Base-by-base conservation (phyloP, 2,113 vertebrate genomes). In the Greenwoodochromis staneri region DNA sequence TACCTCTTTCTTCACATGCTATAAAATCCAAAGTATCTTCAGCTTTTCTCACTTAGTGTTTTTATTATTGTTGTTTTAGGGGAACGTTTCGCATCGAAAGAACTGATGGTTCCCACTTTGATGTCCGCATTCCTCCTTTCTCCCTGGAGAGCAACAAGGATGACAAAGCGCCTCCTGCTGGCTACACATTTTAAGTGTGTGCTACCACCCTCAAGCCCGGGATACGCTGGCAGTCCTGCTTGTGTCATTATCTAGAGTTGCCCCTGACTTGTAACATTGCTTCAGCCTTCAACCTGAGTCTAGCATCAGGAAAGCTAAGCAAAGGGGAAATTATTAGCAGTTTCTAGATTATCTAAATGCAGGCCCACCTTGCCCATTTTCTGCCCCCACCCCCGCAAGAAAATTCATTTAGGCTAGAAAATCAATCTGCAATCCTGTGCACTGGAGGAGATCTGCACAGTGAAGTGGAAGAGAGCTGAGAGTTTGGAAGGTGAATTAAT, bases 81-180 rank as follows among this genome's bases (percentile, higher is more conserved):
- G 98, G 98, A 45, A 99, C 98, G 1, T 99, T 99, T 94, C 97
- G 98, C 49, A 99, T 99, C 8, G 98, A 99, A 94, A 97, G 98
- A 93, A 98, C 98, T 1, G 98, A 99, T 47, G 98, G 98, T 81
- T 99, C 98, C 94, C 98, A 98, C 95, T 99, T 99, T 31, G 98
- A 99, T 36, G 98, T 99, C 88, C 97, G 98, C 94, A 99, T 99
- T 96, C 98, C 98, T 78, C 98, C 98, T 13, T 99, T 99, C 95
- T 99, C 98, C 73, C 95, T 99, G 96, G 98, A 99, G 95, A 99
- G 98, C 97, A 99, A 99, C 97, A 99, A 99, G 96, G 98, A 99
- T 0, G 98, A 99, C 96, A 99, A 99, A 96, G 98, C 97, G 9
- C 98, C 98, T 89, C 98, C 98, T 59, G 98, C 98, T 63, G 98